Evolutionary conservation across 2,888 invertebrate species (phyloP), one percentile per base, ranked within the genome.

Genomic region (Agrochola lota): DNA sequence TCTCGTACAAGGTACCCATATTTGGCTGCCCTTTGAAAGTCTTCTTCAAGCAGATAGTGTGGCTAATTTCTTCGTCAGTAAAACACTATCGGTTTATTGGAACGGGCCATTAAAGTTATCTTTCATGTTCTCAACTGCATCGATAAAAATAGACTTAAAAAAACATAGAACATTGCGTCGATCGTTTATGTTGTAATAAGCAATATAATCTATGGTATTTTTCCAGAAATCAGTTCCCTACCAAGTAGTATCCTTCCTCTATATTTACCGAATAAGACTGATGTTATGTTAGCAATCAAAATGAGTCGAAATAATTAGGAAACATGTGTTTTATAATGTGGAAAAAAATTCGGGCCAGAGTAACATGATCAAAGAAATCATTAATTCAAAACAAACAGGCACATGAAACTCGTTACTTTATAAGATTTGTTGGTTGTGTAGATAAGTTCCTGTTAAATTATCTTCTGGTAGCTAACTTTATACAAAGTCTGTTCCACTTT

Each of bases 101-200:
- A 59, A 62, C 49, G n/a, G 8, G 15, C 59, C 23, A 63, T 71
- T 63, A 82, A 69, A 67, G 55, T 35, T 49, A 59, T 66, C 64
- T 80, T 77, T 69, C 70, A 83, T 80, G 83, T 83, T 74, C 64
- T 40, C 20, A 71, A 75, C 63, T 60, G 52, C 55, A 64, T 46
- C n/a, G 57, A 66, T 57, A 69, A 67, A 77, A 52, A 60, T 74
- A 73, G 17, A 59, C 49, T 57, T 55, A 46, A 26, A 57, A 35
- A 20, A 64, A 46, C 46, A 17, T 30, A 12, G 11, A 70, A 43
- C 8, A 57, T 46, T 57, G 35, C 1, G 20, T 6, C 17, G 26
- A 40, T 26, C 2, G 17, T 55, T 30, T 52, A 52, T 17, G 15
- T 52, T 55, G 43, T 73, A 35, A 35, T 55, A 26, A 23, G 12